A percentile compares a stretch with the other conserved stretches of the same genome.
These are phyloP conservation scores for Clitarchus hookeri DNA, from an alignment of 2,888 invertebrate species.

Conservation along the genomic window DNA sequence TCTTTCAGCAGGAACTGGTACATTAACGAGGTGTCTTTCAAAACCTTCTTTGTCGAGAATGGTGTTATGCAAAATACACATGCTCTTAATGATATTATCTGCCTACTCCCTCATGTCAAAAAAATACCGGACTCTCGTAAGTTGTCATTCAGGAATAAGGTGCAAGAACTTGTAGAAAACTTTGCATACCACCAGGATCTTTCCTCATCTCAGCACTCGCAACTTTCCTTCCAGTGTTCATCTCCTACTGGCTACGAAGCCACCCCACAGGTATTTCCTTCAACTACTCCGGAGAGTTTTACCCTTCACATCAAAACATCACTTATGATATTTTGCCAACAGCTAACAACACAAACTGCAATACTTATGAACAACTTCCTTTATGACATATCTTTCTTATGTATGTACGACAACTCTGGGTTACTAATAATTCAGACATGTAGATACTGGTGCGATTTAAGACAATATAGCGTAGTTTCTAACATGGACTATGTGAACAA, in stretches of 20 bases:
- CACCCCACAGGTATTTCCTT: not conserved
- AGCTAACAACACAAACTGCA: not conserved
- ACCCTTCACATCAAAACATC: not conserved
- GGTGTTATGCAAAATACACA: constrained; percentile 33
- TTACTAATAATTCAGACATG: not conserved
- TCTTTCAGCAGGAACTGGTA: not conserved
- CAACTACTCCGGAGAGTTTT: not conserved
- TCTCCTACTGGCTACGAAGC: not conserved
- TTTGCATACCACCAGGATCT: not conserved
- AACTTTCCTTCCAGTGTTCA: not conserved
- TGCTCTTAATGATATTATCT: constrained; percentile 32
- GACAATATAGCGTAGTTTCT: not conserved
- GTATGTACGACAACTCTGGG: not conserved
- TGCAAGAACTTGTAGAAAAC: constrained; percentile 15
- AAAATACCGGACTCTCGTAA: not conserved
- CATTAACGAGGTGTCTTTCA: not conserved
- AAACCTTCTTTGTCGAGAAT: constrained; percentile 34
- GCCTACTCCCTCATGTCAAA: constrained; percentile 18
- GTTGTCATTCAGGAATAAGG: not conserved
- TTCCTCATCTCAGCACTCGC: not conserved
- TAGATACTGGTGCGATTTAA: not conserved
- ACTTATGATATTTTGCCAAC: not conserved
- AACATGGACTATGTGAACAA: not conserved
- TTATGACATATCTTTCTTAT: not conserved
- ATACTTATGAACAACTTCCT: not conserved